Conservation (phyloP, 1,140 invertebrate species). For the Lepidurus couesii region DNA sequence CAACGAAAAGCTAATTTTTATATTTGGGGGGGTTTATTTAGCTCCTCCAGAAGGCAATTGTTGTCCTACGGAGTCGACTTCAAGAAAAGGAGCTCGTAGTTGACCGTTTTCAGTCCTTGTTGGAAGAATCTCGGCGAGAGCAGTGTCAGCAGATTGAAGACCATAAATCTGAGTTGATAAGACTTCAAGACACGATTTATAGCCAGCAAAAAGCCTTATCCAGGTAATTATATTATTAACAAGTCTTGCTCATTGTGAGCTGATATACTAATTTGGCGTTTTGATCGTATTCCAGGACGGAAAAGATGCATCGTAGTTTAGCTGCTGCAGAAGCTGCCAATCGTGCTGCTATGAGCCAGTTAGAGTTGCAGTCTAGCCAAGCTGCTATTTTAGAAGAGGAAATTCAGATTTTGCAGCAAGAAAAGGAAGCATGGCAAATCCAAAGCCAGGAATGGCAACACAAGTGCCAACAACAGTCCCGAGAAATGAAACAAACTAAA, state of each 20-base stretch:
- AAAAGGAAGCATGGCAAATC: constrained; percentile 25
- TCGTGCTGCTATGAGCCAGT: constrained; percentile 27
- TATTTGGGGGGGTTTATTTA: background rate
- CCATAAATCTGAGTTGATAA: constrained; percentile 26
- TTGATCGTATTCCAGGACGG: constrained; percentile 22
- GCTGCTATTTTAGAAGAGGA: constrained; percentile 19
- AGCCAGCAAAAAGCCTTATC: constrained; percentile 30
- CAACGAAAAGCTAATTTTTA: background rate
- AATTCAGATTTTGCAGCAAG: background rate
- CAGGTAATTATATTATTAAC: background rate
- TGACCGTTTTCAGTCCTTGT: constrained; percentile 24
- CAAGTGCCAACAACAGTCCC: constrained; percentile 5
- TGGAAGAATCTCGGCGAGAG: constrained; percentile 31
- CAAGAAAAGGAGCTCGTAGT: constrained; percentile 26
- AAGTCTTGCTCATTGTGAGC: background rate
- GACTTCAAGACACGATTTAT: constrained; percentile 27
- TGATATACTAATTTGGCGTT: background rate
- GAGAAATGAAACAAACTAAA: constrained; percentile 24
- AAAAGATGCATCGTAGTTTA: background rate
- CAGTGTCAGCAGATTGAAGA: constrained; percentile 29
- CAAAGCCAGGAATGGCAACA: constrained; percentile 28
- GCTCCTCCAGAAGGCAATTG: constrained; percentile 26
- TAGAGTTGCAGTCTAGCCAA: constrained; percentile 27
- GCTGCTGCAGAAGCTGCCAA: constrained; percentile 30
- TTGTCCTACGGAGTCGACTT: constrained; percentile 5